Conservation (phyloP, 2,888 invertebrate species). For the Sminthurinus aureus region DNA sequence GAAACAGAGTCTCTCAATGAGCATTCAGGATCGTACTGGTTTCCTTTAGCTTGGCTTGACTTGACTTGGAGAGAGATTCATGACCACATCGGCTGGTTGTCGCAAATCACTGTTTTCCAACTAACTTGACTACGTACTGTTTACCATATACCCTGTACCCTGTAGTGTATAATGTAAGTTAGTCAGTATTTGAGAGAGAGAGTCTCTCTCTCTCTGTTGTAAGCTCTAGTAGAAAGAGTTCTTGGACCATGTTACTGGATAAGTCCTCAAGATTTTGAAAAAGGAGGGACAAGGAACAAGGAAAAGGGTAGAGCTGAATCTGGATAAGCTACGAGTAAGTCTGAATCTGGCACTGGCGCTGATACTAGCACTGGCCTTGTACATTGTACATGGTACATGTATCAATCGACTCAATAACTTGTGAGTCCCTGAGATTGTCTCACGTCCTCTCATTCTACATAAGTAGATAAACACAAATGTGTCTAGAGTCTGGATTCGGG, state of each 20-base stretch:
- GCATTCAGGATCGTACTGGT: too few relatives aligned
- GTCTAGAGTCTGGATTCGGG: too few relatives aligned
- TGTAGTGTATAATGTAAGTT: too few relatives aligned
- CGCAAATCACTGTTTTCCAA: conserved; percentile 30
- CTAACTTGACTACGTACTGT: background rate
- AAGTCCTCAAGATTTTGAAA: background rate
- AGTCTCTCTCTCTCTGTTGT: background rate
- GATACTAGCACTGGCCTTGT: conserved; percentile 9
- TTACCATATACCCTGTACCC: background rate
- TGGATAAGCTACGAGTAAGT: background rate
- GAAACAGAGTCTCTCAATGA: background rate
- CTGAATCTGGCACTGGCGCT: conserved; percentile 13
- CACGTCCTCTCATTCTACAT: background rate
- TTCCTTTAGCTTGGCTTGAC: background rate
- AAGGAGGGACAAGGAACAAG: background rate
- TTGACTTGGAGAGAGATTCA: conserved; percentile 21
- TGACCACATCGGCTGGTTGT: conserved; percentile 22
- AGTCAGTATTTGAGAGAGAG: too few relatives aligned
- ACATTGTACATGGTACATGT: background rate
- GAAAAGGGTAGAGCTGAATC: background rate
- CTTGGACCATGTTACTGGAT: background rate
- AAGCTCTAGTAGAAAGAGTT: background rate
- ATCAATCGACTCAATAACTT: conserved; percentile 31
- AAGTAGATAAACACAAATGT: too few relatives aligned
- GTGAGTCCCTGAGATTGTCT: background rate